Evolutionary conservation across 92 coral and sea anemone genomes (phyloP).

Genomic region (Heteractis magnifica): DNA sequence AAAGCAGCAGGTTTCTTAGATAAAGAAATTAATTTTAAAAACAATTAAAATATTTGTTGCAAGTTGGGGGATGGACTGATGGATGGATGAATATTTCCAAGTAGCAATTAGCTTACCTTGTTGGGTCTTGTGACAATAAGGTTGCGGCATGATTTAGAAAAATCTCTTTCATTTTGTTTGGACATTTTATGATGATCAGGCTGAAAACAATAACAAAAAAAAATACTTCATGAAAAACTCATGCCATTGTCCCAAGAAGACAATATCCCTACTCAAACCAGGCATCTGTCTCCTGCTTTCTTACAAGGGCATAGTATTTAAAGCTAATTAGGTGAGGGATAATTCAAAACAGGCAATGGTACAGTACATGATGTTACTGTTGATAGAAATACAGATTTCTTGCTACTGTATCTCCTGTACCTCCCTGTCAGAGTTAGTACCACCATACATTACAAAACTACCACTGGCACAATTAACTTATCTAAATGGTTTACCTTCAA

Average conservation of each 20-base stretch:
- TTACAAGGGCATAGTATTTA: too few relatives aligned
- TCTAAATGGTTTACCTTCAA: conserved; percentile 49
- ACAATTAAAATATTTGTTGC: background rate
- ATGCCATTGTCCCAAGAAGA: background rate
- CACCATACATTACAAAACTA: too few relatives aligned
- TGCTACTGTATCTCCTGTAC: too few relatives aligned
- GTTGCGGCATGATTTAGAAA: conserved; percentile 59
- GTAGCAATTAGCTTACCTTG: conserved; percentile 49
- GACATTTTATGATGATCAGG: conserved; percentile 45
- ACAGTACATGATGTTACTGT: too few relatives aligned
- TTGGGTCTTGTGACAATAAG: conserved; percentile 78
- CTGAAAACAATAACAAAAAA: conserved; percentile 32
- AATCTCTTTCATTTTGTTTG: conserved; percentile 56
- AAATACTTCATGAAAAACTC: background rate
- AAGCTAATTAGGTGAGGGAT: too few relatives aligned
- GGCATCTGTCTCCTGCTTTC: too few relatives aligned
- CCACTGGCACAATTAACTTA: too few relatives aligned
- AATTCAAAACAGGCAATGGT: too few relatives aligned
- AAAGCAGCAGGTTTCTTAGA: conserved; percentile 85
- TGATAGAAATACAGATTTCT: too few relatives aligned
- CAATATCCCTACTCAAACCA: too few relatives aligned
- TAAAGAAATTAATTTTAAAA: background rate
- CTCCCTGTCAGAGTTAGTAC: too few relatives aligned
- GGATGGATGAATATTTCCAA: background rate
- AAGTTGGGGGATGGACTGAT: background rate